Evolutionary conservation across 53 echinoderm and acorn worm genomes (phyloP).

Genomic region (Echinarachnius parma): DNA sequence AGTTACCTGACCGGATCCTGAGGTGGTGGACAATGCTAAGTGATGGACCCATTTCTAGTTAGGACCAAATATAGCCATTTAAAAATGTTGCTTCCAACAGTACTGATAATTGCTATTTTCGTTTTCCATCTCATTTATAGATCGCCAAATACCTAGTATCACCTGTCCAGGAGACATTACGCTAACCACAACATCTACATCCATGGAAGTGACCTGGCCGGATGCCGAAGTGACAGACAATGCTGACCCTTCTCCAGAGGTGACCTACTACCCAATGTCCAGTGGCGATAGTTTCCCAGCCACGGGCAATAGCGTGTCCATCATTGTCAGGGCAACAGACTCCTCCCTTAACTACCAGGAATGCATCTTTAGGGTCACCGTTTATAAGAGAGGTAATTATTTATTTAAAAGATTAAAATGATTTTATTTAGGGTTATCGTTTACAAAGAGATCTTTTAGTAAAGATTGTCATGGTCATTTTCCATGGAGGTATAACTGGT

Average conservation of each 20-base stretch:
- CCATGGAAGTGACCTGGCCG: conserved; percentile 8
- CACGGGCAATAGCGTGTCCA: conserved; percentile 3
- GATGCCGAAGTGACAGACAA: conserved; percentile 19
- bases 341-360: conserved; percentile 29
- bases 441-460: no score
- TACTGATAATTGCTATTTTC: no score
- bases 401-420: no score
- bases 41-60: no score
- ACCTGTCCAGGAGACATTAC: conserved; percentile 17
- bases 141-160: conserved; percentile 23
- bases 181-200: conserved; percentile 3
- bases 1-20: no score
- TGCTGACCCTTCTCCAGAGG: conserved; percentile 11
- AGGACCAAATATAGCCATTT: no score
- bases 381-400: conserved; percentile 40
- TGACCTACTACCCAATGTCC: not conserved
- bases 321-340: conserved; percentile 39
- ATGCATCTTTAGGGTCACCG: conserved; percentile 45
- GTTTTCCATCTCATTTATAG: conserved; percentile 5
- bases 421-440: no score
- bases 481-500: no score
- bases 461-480: no score
- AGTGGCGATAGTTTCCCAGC: conserved; percentile 7
- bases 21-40: no score
- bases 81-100: no score